Base-by-base conservation (phyloP, 2,888 invertebrate genomes). In the Eumacrocentrus americanus region DNA sequence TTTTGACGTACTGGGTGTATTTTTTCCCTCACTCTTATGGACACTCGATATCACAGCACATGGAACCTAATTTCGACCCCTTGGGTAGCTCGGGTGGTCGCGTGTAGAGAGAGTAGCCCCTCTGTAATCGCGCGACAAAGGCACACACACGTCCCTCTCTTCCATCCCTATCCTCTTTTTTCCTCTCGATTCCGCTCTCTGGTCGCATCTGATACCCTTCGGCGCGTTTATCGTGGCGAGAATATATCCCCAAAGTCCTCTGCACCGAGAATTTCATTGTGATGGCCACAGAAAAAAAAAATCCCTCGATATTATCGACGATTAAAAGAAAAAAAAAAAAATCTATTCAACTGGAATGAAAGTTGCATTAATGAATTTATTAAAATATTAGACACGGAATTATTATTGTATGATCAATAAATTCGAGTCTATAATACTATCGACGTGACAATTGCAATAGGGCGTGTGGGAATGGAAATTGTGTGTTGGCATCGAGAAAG, bases 51-150 rank as follows among this genome's bases (percentile, higher is more conserved):
- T 72, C 68, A 68, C 67, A 65, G 66, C 62, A 64, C 63, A 62
- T 66, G 68, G 46, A 72, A 73, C 71, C 72, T 72, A 73, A 73
- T 73, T 72, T 70, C 70, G 60, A 48, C 62, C 66, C 54, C 62
- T 57, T 18, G 62, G 47, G 44, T 34, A 14, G 16, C 18, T 51
- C 48, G 58, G 52, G 58, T 38, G 46, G 46, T n/a, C 44, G 47
- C 50, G 47, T 25, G 37, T 50, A n/a, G 20, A 47, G 60, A 46
- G 14, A 42, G 58, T 63, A 61, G 61, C 61, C 66, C 72, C 70
- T 68, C 61, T 66, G 70, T 73, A 73, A 72, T 73, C 69, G 68
- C 52, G 64, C 72, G 72, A 74, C 74, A 74, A 73, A 74, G 71
- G 67, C 64, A 64, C 59, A 62, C 44, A 58, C 62, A 38, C 22